Conservation (phyloP, 1,140 invertebrate species). For the Heliothis virescens region DNA sequence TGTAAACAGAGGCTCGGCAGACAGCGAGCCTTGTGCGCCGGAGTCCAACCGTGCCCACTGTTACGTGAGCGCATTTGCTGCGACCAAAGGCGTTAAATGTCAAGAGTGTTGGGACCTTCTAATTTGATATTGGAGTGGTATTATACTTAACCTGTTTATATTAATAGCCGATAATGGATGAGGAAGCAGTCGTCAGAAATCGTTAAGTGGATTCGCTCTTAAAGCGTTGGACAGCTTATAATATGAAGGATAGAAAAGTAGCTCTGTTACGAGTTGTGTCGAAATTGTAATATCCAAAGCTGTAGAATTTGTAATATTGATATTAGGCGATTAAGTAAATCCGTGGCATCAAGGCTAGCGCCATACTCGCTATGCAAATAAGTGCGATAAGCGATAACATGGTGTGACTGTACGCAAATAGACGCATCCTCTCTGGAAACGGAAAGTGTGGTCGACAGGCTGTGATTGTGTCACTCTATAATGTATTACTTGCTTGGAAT, state of each 20-base stretch:
- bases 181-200: background rate
- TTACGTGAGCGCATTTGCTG: background rate
- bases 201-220: background rate
- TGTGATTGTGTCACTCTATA: background rate
- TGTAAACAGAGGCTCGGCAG: conserved; percentile 31
- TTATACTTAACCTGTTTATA: background rate
- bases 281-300: too few species aligned
- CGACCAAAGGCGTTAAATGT: conserved; percentile 9
- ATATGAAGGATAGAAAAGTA: background rate
- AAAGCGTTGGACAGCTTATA: background rate
- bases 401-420: conserved; percentile 51
- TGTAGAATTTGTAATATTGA: too few species aligned
- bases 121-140: background rate
- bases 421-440: conserved; percentile 55
- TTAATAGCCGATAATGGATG: background rate
- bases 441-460: conserved; percentile 49
- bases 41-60: background rate
- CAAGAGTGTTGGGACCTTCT: background rate
- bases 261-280: too few species aligned
- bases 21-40: conserved; percentile 37
- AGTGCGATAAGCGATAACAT: conserved; percentile 25
- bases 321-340: background rate
- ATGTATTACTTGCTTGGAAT: background rate
- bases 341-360: background rate
- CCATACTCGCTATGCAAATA: conserved; percentile 13